Percentiles rank a stretch among this genome's conserved stretches.
phyloP scores from a whole-genome alignment of 1,140 invertebrate species.

The Euura lappo region DNA sequence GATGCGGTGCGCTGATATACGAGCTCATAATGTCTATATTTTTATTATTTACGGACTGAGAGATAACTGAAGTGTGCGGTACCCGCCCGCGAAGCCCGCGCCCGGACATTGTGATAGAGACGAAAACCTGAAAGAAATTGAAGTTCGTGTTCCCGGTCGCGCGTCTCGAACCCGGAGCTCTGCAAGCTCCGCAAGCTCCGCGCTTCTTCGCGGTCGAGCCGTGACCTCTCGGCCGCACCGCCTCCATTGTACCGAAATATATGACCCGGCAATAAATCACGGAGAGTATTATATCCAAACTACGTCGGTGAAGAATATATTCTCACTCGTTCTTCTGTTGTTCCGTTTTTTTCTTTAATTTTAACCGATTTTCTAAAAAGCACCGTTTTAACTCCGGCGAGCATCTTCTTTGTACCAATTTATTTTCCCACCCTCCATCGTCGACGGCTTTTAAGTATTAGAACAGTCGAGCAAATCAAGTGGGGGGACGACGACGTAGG shows the following conservation, averaged over 20 bases:
- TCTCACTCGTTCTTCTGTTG: slow-evolving; percentile 21
- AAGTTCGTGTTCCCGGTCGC: slow-evolving; percentile 37
- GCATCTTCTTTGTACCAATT: slow-evolving; percentile 4
- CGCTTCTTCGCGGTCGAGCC: slow-evolving; percentile 10
- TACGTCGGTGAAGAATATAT: slow-evolving; percentile 15
- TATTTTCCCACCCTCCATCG: too few species aligned
- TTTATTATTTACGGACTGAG: slow-evolving; percentile 52
- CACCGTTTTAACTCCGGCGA: neutral
- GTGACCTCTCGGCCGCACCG: slow-evolving; percentile 20
- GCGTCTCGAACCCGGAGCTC: slow-evolving; percentile 23
- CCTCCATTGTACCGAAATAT: slow-evolving; percentile 47
- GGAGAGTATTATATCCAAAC: slow-evolving; percentile 32
- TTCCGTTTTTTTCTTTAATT: slow-evolving; percentile 2
- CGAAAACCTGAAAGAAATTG: slow-evolving; percentile 45
- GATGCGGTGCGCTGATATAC: slow-evolving; percentile 42
- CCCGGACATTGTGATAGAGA: slow-evolving; percentile 44
- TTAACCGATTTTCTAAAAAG: too few species aligned
- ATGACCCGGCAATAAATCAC: slow-evolving; percentile 50
- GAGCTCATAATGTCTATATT: slow-evolving; percentile 53
- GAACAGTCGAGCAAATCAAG: slow-evolving; percentile 29
- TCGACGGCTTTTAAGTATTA: too few species aligned
- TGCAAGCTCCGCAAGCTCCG: slow-evolving; percentile 12
- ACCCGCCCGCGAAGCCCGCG: slow-evolving; percentile 13
- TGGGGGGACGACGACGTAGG: slow-evolving; percentile 34
- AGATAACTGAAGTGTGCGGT: slow-evolving; percentile 45